A percentile compares a stretch with the other conserved stretches of the same genome.
These are phyloP conservation scores for Mesorhabditis spiculigera DNA, from an alignment of 2,888 invertebrate genomes.

Conservation along the genomic window DNA sequence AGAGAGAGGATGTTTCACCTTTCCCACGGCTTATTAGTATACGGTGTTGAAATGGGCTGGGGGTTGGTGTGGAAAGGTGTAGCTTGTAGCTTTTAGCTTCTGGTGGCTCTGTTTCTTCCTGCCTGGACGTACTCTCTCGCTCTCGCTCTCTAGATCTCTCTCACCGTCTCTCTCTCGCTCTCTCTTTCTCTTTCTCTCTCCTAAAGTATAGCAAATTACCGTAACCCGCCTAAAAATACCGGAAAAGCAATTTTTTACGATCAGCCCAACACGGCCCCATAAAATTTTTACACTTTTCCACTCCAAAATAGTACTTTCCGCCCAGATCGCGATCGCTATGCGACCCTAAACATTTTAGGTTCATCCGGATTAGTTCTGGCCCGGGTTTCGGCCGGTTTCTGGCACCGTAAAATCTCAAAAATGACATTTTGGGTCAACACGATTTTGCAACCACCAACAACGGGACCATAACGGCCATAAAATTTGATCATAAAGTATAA, in stretches of 20 bases:
- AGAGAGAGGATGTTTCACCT: background rate
- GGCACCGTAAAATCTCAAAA: no score
- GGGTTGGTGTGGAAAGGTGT: background rate
- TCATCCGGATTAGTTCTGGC: no score
- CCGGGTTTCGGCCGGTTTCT: no score
- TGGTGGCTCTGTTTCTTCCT: background rate
- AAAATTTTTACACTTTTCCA: no score
- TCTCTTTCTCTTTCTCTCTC: background rate
- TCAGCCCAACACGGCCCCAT: no score
- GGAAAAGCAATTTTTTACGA: no score
- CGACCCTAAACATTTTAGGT: no score
- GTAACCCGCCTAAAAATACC: no score
- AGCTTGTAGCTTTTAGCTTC: background rate
- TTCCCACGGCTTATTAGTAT: slow-evolving; percentile 17
- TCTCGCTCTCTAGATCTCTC: slow-evolving; percentile 6
- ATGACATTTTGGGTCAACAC: no score
- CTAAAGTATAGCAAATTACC: no score
- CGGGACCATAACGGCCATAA: slow-evolving; percentile 9
- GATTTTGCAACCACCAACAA: slow-evolving; percentile 8
- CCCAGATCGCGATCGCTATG: no score
- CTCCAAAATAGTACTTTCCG: no score
- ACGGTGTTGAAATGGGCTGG: slow-evolving; percentile 14
- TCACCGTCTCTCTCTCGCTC: slow-evolving; percentile 8
- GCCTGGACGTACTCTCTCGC: background rate
- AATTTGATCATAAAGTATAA: slow-evolving; percentile 5